Evolutionary conservation across 2,888 invertebrate genomes (phyloP), one percentile per base, ranked within the genome.

Genomic region (Leptura quadrifasciata): DNA sequence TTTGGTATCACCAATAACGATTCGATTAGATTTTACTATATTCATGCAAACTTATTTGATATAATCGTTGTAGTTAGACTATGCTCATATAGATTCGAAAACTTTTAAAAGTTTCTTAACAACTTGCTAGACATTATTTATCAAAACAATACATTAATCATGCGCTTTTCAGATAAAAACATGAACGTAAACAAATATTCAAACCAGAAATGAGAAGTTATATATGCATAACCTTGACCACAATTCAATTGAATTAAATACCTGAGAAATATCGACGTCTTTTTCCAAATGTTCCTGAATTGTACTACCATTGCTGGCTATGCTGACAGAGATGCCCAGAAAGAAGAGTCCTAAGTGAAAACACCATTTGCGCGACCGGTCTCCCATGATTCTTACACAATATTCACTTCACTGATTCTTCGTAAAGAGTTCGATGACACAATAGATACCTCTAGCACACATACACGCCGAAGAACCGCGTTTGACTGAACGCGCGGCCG

Each of bases 241-340:
- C 18, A 21, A 58, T 5, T 21, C 15, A 21, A 68, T 18, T 27
- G 24, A 55, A 55, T 27, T 27, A 54, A 68, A 58, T 91, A 94
- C 94, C 94, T 94, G 92, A 81, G 93, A 93, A 82, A 94, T 90
- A 87, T 94, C 94, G 77, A 92, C 87, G 89, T 93, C 93, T 88
- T 91, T 91, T 83, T 90, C 90, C 82, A 94, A 91, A 90, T 93
- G 93, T 87, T 93, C 93, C 81, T 92, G 90, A 77, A 93, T 92
- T 84, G 89, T 87, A 24, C 84, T 87, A 24, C 84, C 80, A 12
- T 67, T 35, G 35, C 31, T 69, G 61, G 58, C 60, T 24, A 58
- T 15, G 18, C 20, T 61, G 55, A 71, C 57, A 52, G 70, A 58
- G 60, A 68, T 24, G 27, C 58, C 39, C 17, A 67, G 68, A 61